Conservation (phyloP, 2,113 vertebrate genomes). For the Erinaceus europaeus region DNA sequence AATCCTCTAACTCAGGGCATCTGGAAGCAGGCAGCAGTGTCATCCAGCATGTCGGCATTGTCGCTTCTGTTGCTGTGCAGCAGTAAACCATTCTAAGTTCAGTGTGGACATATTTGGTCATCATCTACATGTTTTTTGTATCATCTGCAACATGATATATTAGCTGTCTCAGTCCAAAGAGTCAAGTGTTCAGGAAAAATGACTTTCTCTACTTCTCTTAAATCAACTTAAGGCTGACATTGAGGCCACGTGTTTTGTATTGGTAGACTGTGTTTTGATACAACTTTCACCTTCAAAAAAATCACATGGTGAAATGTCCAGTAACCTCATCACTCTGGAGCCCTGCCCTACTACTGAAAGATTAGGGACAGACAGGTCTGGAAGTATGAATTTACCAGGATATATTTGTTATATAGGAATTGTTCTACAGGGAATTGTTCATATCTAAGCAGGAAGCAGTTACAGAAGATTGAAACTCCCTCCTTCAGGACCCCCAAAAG, state of each 20-base stretch:
- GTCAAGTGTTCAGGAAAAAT: conserved; percentile 5
- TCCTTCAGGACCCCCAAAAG: no score
- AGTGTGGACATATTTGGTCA: not conserved
- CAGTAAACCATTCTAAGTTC: not conserved
- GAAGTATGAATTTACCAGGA: no score
- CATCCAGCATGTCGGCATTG: accelerated
- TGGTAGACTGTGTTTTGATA: no score
- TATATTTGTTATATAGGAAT: no score
- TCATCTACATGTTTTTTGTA: not conserved
- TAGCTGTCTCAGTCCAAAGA: not conserved
- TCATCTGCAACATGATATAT: not conserved
- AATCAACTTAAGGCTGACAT: not conserved
- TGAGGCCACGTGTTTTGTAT: not conserved
- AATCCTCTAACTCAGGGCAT: not conserved
- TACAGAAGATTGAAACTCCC: no score
- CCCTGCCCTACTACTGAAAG: no score
- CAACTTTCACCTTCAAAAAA: no score
- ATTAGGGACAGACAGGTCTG: no score
- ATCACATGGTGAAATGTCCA: no score
- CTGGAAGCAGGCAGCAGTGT: not conserved
- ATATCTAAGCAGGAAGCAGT: no score
- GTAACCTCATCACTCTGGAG: no score
- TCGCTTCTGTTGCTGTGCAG: not conserved
- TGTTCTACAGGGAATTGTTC: no score
- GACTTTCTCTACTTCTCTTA: not conserved